Base-by-base conservation (phyloP, 2,888 invertebrate species). In the Dryadula phaetusa region DNA sequence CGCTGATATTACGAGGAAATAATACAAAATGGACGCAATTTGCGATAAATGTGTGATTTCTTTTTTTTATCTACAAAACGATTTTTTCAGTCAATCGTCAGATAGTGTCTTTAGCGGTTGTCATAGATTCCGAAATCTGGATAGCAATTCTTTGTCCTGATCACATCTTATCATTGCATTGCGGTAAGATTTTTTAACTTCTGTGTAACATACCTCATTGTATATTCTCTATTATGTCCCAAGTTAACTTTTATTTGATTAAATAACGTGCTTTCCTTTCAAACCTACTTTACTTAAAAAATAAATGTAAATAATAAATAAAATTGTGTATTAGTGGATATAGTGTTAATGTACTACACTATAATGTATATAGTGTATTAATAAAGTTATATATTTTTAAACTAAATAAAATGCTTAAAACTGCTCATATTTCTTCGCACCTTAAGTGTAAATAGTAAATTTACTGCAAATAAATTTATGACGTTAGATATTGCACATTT, bases 81-180 rank as follows among this genome's bases (percentile, higher is more conserved):
- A 83, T 79, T 85, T 84, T 85, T 90, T 88, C 88, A 91, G 90
- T 91, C 89, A 86, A 91, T 90, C 72, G 81, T 65, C 76, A 84
- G 91, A 92, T 92, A 90, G 89, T 83, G 76, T 73, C 69, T 76
- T 77, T 72, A 82, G 75, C 79, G 88, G 90, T 89, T 85, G 90
- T 88, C 80, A 82, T 83, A 79, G 75, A 77, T 79, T 65, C 63
- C 66, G 68, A 71, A 62, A 69, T 68, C 68, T 58, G 64, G 53
- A 25, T 52, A 66, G 53, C 44, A 34, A n/a, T 46, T 18, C 53
- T 25, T 25, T 53, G 20, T 25, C 46, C 46, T 63, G 62, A 56
- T 56, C 56, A 18, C 67, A 67, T 58, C 62, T 69, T 58, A 69
- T 64, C 62, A 34, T 32, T 54, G 37, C 62, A 34, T 32, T 54